Evolutionary conservation across 2,113 vertebrate genomes (phyloP), one percentile per base, ranked within the genome.

Genomic region (Xiphophorus maculatus): DNA sequence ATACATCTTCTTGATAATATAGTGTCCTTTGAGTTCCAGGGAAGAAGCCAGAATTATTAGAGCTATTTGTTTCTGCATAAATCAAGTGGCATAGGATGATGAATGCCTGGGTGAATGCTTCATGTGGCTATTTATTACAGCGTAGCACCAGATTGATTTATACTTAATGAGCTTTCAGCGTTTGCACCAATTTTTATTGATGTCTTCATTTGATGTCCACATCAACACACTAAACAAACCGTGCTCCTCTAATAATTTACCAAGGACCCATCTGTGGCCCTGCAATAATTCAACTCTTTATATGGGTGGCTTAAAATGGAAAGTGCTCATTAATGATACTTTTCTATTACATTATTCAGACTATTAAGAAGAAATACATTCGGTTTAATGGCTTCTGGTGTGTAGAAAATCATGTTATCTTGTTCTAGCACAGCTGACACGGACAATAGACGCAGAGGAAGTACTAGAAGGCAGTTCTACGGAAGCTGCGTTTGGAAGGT

Each of bases 201-300:
- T 93, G 90, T 87, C 69, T 88, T 87, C 68, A 68, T 90, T 89
- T 92, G 80, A 92, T 90, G 81, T 84, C 78, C 71, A 89, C 83
- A 91, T 93, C 85, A 86, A 78, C 74, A 79, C 75, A 89, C 69
- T 89, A 71, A 74, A 83, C 74, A 89, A 83, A 84, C 63, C 76
- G 71, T 65, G 27, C 62, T 76, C 66, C 73, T 72, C 14, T 71
- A 42, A 79, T 88, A 70, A 91, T 92, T 89, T 90, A 84, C 58
- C 44, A n/a, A 22, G 54, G 71, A 75, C 48, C 79, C 76, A 73
- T 92, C 78, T 85, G 75, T 76, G 71, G 81, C 48, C 28, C 19
- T 67, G 71, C 73, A 35, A 74, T 87, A 80, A 90, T 74, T 84
- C 66, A 74, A 9, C 62, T 76, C 66, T 82, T 84, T 62, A 80